A percentile compares a stretch with the other conserved stretches of the same genome.
phyloP scores from a whole-genome alignment of 1,140 invertebrate genomes.

The Sarcophaga bullata region DNA sequence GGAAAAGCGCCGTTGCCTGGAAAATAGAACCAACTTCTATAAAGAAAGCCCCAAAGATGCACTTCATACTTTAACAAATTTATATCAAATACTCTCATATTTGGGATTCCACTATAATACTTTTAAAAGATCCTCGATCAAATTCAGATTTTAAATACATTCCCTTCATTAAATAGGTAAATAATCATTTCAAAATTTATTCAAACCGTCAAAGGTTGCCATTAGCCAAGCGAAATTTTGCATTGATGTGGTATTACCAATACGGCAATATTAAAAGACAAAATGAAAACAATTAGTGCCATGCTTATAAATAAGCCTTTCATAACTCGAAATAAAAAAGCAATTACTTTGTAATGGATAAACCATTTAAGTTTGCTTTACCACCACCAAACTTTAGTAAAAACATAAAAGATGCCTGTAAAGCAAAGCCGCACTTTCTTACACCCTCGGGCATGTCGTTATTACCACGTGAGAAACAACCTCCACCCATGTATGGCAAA shows the following conservation, averaged over 20 bases:
- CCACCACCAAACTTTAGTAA: conserved; percentile 58
- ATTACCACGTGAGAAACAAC: conserved; percentile 58
- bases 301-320: background rate
- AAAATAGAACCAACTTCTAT: too few species aligned
- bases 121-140: too few species aligned
- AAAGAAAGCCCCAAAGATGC: too few species aligned
- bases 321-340: background rate
- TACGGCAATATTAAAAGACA: background rate
- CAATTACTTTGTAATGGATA: conserved; percentile 47
- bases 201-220: too few species aligned
- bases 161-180: too few species aligned
- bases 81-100: too few species aligned
- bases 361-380: conserved; percentile 52
- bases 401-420: conserved; percentile 40
- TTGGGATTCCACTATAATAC: too few species aligned
- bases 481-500: conserved; percentile 65
- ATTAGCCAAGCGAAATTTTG: too few species aligned
- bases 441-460: conserved; percentile 62
- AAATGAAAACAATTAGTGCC: background rate
- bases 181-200: too few species aligned
- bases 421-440: conserved; percentile 51
- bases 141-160: too few species aligned
- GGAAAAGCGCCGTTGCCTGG: too few species aligned
- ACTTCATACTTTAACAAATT: too few species aligned
- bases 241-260: background rate